Evolutionary conservation across 2,888 invertebrate species (phyloP).

Genomic region (Phortica magna): DNA sequence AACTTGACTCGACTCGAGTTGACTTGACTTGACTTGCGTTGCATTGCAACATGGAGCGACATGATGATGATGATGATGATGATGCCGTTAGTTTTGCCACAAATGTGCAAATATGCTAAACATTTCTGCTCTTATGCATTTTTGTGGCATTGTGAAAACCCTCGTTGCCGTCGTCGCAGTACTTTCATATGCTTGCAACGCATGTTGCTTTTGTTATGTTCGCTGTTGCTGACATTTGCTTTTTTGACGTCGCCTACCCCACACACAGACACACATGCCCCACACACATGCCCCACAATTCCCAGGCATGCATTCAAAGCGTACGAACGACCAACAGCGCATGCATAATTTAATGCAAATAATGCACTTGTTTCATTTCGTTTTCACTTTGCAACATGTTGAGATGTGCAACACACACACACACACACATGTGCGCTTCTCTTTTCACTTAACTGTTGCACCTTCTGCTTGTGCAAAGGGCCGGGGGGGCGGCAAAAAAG

Average conservation of each 20-base stretch:
- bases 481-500: conserved; percentile 29
- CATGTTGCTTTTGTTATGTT: background rate
- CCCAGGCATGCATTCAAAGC: background rate
- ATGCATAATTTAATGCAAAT: conserved; percentile 73
- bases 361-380: conserved; percentile 71
- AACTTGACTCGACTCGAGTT: background rate
- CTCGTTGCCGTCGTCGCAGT: background rate
- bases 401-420: conserved; percentile 41
- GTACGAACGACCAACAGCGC: conserved; percentile 48
- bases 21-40: no score
- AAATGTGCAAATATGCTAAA: background rate
- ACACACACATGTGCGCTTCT: conserved; percentile 13
- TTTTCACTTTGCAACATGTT: conserved; percentile 53
- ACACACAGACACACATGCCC: no score
- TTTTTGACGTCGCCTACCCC: background rate
- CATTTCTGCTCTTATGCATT: background rate
- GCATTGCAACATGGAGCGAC: no score
- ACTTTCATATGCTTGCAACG: conserved; percentile 39
- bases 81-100: background rate
- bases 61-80: background rate
- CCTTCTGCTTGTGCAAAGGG: no score
- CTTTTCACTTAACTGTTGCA: conserved; percentile 28
- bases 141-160: no score
- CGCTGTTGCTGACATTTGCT: background rate
- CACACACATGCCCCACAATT: background rate